A percentile compares a stretch with the other conserved stretches of the same genome.
Conservation (phyloP, 2,113 vertebrate species). For the Boulengeromyrus knoepffleri region DNA sequence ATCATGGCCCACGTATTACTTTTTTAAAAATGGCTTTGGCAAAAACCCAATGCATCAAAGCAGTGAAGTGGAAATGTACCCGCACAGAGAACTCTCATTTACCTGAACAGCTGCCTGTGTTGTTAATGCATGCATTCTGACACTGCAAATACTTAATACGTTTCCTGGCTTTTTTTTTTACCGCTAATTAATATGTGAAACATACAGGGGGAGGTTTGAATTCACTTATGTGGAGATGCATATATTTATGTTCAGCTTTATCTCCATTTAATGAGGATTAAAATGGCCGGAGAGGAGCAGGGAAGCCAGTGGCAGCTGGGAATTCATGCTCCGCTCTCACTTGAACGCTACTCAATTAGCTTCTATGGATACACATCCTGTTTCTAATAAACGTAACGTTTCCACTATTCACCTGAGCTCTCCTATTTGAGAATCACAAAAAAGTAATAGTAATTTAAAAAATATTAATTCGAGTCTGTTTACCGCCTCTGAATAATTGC, state of each 20-base stretch:
- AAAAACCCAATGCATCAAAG: constrained; percentile 7
- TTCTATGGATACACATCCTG: not conserved
- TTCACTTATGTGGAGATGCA: not conserved
- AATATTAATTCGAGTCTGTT: constrained; percentile 55
- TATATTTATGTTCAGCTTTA: not conserved
- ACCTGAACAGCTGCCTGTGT: constrained; percentile 7
- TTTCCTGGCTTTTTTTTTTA: not conserved
- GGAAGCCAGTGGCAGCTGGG: not conserved
- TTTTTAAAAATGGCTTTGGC: constrained; percentile 18
- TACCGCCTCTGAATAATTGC: constrained; percentile 60
- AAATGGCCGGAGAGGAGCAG: not conserved
- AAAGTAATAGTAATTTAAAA: constrained; percentile 57
- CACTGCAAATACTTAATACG: not conserved
- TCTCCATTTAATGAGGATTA: not conserved
- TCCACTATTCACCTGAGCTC: constrained; percentile 30
- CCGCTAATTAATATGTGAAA: not conserved
- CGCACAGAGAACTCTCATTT: not conserved
- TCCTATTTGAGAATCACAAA: constrained; percentile 24
- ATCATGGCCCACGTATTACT: not conserved
- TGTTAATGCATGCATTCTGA: not conserved
- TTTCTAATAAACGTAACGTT: constrained; percentile 24
- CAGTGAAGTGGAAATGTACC: not conserved
- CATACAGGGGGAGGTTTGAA: not conserved
- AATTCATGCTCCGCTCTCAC: not conserved
- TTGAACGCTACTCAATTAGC: not conserved